Percentiles rank a stretch among this genome's conserved stretches.
These are phyloP conservation scores for Microctenopoma stevenorrisi DNA, from an alignment of 2,797 vertebrate species.

Conservation along the genomic window DNA sequence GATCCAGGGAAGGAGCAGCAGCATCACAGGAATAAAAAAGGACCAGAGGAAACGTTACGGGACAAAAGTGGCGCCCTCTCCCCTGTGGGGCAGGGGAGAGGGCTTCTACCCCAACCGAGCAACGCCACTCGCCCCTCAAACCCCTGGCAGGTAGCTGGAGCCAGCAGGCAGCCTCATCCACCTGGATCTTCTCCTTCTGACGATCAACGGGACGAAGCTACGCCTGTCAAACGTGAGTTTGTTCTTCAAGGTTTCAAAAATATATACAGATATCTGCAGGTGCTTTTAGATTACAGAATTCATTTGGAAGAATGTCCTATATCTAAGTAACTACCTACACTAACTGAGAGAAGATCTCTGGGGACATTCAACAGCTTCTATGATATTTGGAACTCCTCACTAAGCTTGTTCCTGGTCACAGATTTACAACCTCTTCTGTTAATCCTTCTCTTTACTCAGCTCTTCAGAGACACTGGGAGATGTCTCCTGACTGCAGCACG, in stretches of 20 bases:
- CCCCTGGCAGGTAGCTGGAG: not conserved
- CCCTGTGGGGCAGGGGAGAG: not conserved
- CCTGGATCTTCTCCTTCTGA: not conserved
- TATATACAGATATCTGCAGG: no score
- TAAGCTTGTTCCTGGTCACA: no score
- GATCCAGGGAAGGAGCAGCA: not conserved
- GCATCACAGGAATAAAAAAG: not conserved
- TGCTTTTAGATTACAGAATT: no score
- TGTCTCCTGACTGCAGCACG: conserved; percentile 71
- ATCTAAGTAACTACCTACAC: no score
- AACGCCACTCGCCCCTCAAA: not conserved
- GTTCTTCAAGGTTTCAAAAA: no score
- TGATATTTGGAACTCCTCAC: no score
- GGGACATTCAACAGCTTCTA: no score
- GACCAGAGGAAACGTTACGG: not conserved
- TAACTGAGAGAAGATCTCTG: no score
- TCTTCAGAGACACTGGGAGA: conserved; percentile 90
- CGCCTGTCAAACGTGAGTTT: conserved; percentile 27
- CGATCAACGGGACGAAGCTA: not conserved
- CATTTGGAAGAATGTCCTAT: no score
- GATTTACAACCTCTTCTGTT: not conserved
- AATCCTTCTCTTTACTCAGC: conserved; percentile 38
- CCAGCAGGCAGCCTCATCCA: not conserved
- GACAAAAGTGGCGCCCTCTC: not conserved
- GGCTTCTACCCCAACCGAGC: not conserved